Conservation (phyloP, 2,113 vertebrate genomes). For the Plectropomus leopardus region DNA sequence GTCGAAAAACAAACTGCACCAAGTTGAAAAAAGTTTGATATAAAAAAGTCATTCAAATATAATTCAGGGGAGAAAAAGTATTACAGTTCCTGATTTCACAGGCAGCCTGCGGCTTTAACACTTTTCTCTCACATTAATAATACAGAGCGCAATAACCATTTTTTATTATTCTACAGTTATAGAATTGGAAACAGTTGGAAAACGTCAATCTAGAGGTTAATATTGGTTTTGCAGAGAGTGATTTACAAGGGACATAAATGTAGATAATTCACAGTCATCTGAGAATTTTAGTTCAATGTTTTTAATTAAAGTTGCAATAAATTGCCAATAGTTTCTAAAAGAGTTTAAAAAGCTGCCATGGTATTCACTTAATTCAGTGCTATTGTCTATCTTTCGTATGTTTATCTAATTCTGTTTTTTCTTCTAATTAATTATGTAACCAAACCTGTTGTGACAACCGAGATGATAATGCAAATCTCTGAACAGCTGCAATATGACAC, state of each 20-base stretch:
- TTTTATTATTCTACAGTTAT: conserved; percentile 23
- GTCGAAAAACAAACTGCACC: neutral
- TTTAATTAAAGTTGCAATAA: neutral
- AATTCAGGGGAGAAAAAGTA: conserved; percentile 15
- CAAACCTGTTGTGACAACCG: conserved; percentile 21
- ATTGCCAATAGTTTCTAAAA: neutral
- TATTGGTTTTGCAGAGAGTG: conserved; percentile 4
- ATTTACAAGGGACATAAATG: neutral
- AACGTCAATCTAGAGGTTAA: conserved; percentile 6
- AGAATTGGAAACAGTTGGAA: neutral
- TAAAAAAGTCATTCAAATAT: neutral
- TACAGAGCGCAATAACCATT: conserved; percentile 22
- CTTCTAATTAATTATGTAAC: conserved; percentile 41
- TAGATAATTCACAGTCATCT: neutral
- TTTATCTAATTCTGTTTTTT: conserved; percentile 21
- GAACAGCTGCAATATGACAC: conserved; percentile 48
- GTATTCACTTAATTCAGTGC: neutral
- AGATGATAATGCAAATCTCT: conserved; percentile 36
- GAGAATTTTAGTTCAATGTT: conserved; percentile 5
- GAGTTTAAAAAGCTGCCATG: neutral
- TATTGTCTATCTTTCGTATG: neutral
- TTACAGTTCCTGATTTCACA: conserved; percentile 10
- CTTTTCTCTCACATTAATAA: conserved; percentile 41
- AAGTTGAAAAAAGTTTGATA: neutral
- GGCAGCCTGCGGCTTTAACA: conserved; percentile 11